Evolutionary conservation across 2,797 vertebrate species (phyloP).

Genomic region (Champsocephalus esox): DNA sequence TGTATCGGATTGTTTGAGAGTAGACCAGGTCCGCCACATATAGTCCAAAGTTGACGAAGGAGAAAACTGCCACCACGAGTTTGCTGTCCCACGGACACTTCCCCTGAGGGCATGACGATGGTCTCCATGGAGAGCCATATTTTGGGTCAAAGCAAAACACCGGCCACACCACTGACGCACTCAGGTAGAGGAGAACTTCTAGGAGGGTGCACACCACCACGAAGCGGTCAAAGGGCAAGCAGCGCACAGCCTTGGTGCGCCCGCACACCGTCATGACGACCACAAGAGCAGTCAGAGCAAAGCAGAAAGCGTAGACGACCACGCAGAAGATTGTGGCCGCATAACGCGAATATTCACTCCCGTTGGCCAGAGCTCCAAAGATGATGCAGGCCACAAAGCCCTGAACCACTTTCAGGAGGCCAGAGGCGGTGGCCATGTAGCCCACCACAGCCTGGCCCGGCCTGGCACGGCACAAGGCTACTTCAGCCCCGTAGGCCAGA

Average conservation of each 20-base stretch:
- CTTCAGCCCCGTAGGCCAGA: conserved; percentile 85
- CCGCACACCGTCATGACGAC: conserved; percentile 89
- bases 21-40: conserved; percentile 89
- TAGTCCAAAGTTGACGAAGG: conserved; percentile 90
- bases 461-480: conserved; percentile 88
- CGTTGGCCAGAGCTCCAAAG: conserved; percentile 89
- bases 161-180: conserved; percentile 92
- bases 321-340: conserved; percentile 91
- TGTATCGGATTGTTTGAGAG: conserved; percentile 88
- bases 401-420: conserved; percentile 94
- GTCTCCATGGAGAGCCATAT: conserved; percentile 88
- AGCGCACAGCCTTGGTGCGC: conserved; percentile 78
- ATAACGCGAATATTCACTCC: conserved; percentile 85
- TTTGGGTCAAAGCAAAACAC: conserved; percentile 94
- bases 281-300: conserved; percentile 83
- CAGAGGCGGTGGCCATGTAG: conserved; percentile 93
- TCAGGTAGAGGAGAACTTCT: conserved; percentile 90
- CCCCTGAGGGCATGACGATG: conserved; percentile 84
- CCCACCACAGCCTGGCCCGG: conserved; percentile 86
- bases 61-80: conserved; percentile 90
- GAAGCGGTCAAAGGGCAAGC: conserved; percentile 88
- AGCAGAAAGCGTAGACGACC: conserved; percentile 90
- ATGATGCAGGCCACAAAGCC: conserved; percentile 92
- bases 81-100: conserved; percentile 94
- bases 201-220: conserved; percentile 90